A percentile compares a stretch with the other conserved stretches of the same genome.
These are phyloP conservation scores for Archips xylosteana DNA, from an alignment of 2,888 invertebrate genomes.

Conservation along the genomic window DNA sequence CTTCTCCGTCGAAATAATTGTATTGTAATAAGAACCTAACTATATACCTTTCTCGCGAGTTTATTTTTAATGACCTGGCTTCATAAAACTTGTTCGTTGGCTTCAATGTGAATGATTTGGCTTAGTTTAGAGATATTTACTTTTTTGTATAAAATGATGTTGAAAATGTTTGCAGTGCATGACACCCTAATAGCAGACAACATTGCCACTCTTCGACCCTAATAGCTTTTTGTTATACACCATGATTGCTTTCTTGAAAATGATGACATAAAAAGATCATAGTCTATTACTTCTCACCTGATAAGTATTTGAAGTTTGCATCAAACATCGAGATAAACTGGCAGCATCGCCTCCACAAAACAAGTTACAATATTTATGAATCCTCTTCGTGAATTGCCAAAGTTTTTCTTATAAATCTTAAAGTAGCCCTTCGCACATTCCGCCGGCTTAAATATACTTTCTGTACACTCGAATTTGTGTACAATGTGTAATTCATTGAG, in stretches of 20 bases:
- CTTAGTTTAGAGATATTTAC: no score
- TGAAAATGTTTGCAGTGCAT: no score
- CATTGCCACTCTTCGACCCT: no score
- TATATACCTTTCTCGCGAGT: no score
- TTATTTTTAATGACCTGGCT: no score
- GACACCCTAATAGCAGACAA: no score
- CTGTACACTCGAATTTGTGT: conserved; percentile 9
- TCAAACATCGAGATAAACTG: conserved; percentile 13
- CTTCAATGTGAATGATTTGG: no score
- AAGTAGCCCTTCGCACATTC: conserved; percentile 36
- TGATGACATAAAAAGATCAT: no score
- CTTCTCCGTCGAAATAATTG: background rate
- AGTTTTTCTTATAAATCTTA: conserved; percentile 42
- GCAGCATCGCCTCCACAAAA: conserved; percentile 22
- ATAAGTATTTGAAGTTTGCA: background rate
- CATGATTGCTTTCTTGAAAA: no score
- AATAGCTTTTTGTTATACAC: no score
- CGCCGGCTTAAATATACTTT: conserved; percentile 22
- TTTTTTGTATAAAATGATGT: no score
- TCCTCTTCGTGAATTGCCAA: conserved; percentile 35
- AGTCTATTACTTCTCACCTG: background rate
- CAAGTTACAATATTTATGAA: conserved; percentile 38
- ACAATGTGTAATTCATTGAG: background rate
- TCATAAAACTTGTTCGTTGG: no score
- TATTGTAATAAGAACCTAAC: background rate